Evolutionary conservation across 2,888 invertebrate species (phyloP).

Genomic region (Ischnus inquisitorius): DNA sequence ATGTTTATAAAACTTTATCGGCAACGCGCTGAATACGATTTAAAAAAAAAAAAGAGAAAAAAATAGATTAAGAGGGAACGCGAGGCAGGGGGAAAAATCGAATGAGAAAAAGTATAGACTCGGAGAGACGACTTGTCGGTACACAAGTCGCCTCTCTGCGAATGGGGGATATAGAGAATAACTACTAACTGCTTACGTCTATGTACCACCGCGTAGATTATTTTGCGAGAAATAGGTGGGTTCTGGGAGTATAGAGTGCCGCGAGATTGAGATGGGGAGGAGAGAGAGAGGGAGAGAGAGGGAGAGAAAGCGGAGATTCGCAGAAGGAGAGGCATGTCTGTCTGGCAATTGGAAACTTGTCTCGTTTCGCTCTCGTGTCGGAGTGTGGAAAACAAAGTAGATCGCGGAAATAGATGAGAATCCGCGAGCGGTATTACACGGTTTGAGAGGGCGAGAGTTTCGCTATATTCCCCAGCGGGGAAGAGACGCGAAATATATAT

Average conservation of each 20-base stretch:
- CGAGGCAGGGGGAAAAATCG: neutral
- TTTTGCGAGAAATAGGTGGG: slow-evolving; percentile 38
- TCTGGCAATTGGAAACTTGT: slow-evolving; percentile 48
- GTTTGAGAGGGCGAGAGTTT: neutral
- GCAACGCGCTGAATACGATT: slow-evolving; percentile 67
- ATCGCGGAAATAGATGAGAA: slow-evolving; percentile 53
- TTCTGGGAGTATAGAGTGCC: slow-evolving; percentile 2
- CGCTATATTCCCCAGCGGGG: neutral
- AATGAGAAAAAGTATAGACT: slow-evolving; percentile 15
- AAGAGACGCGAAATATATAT: neutral
- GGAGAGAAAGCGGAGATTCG: neutral
- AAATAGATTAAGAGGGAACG: neutral
- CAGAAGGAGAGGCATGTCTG: neutral
- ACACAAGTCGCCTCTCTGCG: slow-evolving; percentile 3
- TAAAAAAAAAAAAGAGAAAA: slow-evolving; percentile 39
- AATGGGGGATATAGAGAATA: slow-evolving; percentile 20
- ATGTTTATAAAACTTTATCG: slow-evolving; percentile 68
- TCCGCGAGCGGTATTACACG: slow-evolving; percentile 5
- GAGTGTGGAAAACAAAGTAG: slow-evolving; percentile 45
- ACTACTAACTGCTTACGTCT: slow-evolving; percentile 54
- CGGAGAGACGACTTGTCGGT: too few relatives aligned
- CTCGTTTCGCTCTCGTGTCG: slow-evolving; percentile 40
- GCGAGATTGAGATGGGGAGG: slow-evolving; percentile 47
- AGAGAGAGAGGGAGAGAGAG: neutral
- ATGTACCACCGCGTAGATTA: slow-evolving; percentile 43